phyloP scores from a whole-genome alignment of 2,113 vertebrate genomes.

The Sapajus apella region DNA sequence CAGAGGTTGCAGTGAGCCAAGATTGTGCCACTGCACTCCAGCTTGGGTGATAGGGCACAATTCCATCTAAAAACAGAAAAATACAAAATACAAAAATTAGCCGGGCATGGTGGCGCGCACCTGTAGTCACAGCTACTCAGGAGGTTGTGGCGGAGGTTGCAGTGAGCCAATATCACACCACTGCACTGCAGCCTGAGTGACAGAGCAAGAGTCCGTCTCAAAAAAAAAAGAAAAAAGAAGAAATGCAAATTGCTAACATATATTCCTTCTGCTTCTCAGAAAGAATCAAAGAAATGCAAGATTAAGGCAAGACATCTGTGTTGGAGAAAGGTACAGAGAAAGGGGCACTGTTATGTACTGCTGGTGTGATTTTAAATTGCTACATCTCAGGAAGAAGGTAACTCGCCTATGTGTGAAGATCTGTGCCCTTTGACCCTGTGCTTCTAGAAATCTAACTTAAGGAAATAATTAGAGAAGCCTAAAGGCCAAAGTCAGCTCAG shows the following conservation, averaged over 20 bases:
- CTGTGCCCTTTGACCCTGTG: neutral
- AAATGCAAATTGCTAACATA: neutral
- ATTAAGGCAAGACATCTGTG: neutral
- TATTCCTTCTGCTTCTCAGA: constrained; percentile 4
- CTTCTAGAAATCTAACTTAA: neutral
- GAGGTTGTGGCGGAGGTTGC: no score
- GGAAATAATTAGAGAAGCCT: constrained; percentile 1
- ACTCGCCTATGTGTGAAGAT: neutral
- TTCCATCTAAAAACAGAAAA: no score
- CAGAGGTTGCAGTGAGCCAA: no score
- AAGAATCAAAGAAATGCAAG: constrained; percentile 20
- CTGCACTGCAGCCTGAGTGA: no score
- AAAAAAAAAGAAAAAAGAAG: neutral
- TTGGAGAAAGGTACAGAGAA: neutral
- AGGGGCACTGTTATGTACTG: neutral
- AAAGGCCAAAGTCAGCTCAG: neutral
- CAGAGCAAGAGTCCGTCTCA: no score
- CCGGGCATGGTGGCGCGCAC: fast-evolving
- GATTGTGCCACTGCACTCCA: no score
- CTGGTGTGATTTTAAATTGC: neutral
- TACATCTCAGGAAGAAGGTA: neutral
- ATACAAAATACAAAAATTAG: no score
- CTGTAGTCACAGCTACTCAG: no score
- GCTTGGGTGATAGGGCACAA: no score
- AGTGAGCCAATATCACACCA: no score